These are phyloP conservation scores for Dolichallabes microphthalmus DNA, from an alignment of 2,113 vertebrate genomes.

Conservation along the genomic window DNA sequence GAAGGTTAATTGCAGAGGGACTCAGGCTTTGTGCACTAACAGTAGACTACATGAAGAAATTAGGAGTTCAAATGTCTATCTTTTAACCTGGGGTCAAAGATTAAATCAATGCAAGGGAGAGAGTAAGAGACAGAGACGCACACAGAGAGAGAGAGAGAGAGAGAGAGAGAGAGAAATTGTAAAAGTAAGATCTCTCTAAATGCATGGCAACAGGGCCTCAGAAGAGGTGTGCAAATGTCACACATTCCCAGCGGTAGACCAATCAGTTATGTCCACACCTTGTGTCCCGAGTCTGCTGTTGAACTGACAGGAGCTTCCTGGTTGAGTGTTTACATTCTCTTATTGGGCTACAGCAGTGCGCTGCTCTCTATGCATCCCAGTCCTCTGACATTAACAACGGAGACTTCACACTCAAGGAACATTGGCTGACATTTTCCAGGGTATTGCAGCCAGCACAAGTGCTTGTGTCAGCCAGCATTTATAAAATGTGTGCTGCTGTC, in stretches of 20 bases:
- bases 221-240: slow-evolving; percentile 38
- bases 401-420: slow-evolving; percentile 7
- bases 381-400: slow-evolving; percentile 24
- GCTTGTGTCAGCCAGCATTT: slow-evolving; percentile 32
- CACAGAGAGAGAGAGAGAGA: neutral
- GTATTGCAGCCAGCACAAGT: neutral
- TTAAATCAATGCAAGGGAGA: slow-evolving; percentile 27
- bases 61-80: slow-evolving; percentile 36
- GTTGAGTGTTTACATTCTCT: slow-evolving; percentile 33
- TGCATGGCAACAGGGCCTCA: slow-evolving; percentile 22
- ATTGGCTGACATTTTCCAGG: slow-evolving; percentile 3
- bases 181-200: slow-evolving; percentile 15
- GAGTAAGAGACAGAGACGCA: neutral
- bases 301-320: slow-evolving; percentile 21
- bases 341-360: neutral
- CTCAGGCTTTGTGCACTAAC: slow-evolving; percentile 32
- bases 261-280: slow-evolving; percentile 17
- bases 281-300: slow-evolving; percentile 6
- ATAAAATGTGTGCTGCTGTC: slow-evolving; percentile 11
- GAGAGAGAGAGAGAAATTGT: slow-evolving; percentile 1
- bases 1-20: slow-evolving; percentile 47
- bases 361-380: slow-evolving; percentile 33
- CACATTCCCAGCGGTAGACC: neutral
- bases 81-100: slow-evolving; percentile 45
- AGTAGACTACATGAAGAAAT: slow-evolving; percentile 35